Base-by-base conservation (phyloP, 2,797 vertebrate genomes). In the Sciurus vulgaris region DNA sequence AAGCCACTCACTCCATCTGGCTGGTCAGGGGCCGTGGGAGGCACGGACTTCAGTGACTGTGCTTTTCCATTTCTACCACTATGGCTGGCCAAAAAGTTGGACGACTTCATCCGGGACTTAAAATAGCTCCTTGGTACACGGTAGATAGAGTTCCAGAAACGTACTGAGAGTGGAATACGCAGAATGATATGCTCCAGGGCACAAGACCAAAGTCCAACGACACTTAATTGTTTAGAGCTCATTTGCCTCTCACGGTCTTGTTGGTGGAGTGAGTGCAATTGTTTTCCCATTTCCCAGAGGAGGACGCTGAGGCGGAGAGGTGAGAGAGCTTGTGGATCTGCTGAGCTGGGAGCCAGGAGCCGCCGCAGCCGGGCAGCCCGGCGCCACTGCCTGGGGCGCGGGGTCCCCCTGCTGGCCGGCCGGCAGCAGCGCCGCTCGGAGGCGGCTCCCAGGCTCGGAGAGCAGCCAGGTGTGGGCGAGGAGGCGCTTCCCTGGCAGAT, bases 371-470 rank as follows among this genome's bases (percentile, higher is more conserved):
- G 2, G 54, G 14, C 44, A 0, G 15, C 17, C 82, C 26, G 0
- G 61, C 7, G 41, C 61, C 4, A 9, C 87, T 93, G 89, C 38
- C 93, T 93, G 81, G 86, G 92, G 41, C 76, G 96, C 77, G 90
- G 95, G 96, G 91, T 95, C 97, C 97, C 97, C 82, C 97, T 98
- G 93, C 97, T 96, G 97, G 97, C 82, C 8, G 22, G 44, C 76
- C 22, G 28, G 78, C 7, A 2, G 22, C 72, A 11, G 7, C 38
- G 3, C 18, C 0, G 8, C 86, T 69, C 26, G 0, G 24, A 4
- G n/a, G n/a, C 6, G 11, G 13, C 44, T 67, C 74, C 8, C 11
- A 7, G 28, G 38, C 38, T 3, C 26, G 6, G 20, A 49, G 22
- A 47, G 83, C 17, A 77, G 41, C n/a, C 3, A 0, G 5, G 7